Evolutionary conservation across 2,113 vertebrate genomes (phyloP), one percentile per base, ranked within the genome.

Genomic region (Trochalopteron elliotii): DNA sequence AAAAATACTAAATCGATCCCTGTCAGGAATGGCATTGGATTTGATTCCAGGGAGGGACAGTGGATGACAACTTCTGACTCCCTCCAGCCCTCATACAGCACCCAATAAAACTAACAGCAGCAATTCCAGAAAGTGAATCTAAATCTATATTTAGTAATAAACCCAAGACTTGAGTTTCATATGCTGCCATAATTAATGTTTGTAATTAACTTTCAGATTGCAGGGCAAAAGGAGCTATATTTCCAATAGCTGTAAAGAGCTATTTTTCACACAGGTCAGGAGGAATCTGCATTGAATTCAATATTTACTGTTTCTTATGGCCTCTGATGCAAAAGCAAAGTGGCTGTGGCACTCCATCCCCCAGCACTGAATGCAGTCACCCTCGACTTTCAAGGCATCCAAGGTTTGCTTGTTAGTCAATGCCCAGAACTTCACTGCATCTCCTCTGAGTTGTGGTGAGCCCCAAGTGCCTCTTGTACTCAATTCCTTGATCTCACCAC

Each of bases 401-500:
- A 37, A 45, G 55, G 49, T 61, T 28, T 55, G 44, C 70, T 76
- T 3, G 0, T 55, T 16, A 78, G 25, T 60, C 71, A 78, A n/a
- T 19, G 65, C 37, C 68, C 82, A 63, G 55, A 77, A n/a, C 71
- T 47, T 63, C 45, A 0, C 52, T 18, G 63, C 53, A 33, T 67
- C 57, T 56, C 75, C 25, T 65, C 18, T 8, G 44, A 69, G 49
- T 7, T 71, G 30, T 12, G 67, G 64, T 10, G 82, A 39, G 31
- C 52, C 90, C 94, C 20, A 68, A 94, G 91, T 31, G 95, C 87
- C 42, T 88, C 79, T 67, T 42, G 81, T 39, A 74, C 86, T 47
- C 70, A 44, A n/a, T 10, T 71, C 91, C 84, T 94, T 83, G 65
- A 84, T 96, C 90, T 96, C 97, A 97, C 74, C n/a, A 65, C 0